These are phyloP conservation scores for Anguilla rostrata DNA, from an alignment of 2,113 vertebrate species.

Conservation along the genomic window DNA sequence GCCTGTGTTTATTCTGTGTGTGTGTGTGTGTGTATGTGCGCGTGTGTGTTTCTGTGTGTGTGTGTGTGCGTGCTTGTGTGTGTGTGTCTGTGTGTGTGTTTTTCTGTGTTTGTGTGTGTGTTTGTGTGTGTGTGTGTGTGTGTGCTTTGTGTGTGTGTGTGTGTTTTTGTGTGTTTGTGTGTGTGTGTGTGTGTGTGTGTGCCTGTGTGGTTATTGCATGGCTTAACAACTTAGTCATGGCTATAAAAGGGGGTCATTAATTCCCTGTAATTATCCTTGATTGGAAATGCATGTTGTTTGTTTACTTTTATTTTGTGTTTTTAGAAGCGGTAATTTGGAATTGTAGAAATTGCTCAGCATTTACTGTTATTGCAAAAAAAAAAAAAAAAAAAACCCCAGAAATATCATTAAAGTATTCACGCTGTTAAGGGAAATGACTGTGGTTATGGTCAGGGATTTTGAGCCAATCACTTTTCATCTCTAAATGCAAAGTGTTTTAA, in stretches of 20 bases:
- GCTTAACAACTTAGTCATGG: conserved; percentile 33
- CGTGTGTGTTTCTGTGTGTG: too few relatives aligned
- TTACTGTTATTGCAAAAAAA: background rate
- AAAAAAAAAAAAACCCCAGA: too few relatives aligned
- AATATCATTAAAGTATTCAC: background rate
- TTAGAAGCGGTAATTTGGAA: background rate
- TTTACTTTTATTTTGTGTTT: background rate
- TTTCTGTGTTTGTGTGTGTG: too few relatives aligned
- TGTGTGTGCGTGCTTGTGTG: background rate
- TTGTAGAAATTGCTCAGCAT: background rate
- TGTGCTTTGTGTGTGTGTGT: background rate
- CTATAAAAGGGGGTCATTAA: conserved; percentile 21
- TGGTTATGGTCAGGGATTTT: background rate
- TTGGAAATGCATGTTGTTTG: conserved; percentile 4
- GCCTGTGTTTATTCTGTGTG: background rate
- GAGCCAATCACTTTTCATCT: background rate
- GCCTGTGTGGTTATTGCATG: background rate
- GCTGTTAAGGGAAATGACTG: background rate
- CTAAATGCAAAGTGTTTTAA: background rate
- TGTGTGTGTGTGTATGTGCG: too few relatives aligned
- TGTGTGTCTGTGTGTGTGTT: too few relatives aligned
- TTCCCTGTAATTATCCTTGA: conserved; percentile 26
- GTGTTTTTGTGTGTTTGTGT: too few relatives aligned
- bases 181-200: background rate
- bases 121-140: background rate